Conservation (phyloP, 2,888 invertebrate species). For the Hypolimnas misippus region DNA sequence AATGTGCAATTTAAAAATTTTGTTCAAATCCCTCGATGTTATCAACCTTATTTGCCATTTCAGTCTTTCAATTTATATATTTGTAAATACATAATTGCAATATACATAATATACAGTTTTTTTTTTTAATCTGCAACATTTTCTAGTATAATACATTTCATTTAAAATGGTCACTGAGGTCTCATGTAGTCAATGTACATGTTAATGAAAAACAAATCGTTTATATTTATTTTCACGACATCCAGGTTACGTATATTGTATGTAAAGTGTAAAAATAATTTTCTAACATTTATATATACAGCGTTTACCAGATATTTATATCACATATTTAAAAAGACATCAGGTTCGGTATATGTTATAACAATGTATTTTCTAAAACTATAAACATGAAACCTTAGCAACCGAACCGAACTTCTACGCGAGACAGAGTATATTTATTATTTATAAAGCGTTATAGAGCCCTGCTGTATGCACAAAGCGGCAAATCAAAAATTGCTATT, state of each 20-base stretch:
- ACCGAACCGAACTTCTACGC: conserved; percentile 16
- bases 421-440: conserved; percentile 20
- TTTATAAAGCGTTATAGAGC: conserved; percentile 26
- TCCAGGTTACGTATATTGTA: too few species aligned
- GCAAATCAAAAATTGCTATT: conserved; percentile 32
- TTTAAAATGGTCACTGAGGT: conserved; percentile 30
- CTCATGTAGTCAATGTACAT: conserved; percentile 4
- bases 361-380: not conserved
- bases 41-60: conserved; percentile 70
- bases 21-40: conserved; percentile 50
- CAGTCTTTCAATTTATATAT: conserved; percentile 75
- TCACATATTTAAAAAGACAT: conserved; percentile 24
- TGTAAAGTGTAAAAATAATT: conserved; percentile 31
- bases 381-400: conserved; percentile 26
- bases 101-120: conserved; percentile 19
- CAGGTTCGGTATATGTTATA: not conserved
- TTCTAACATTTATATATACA: conserved; percentile 27
- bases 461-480: conserved; percentile 27
- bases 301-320: conserved; percentile 19
- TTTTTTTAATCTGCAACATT: conserved; percentile 19
- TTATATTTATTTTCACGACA: conserved; percentile 6
- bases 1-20: conserved; percentile 56
- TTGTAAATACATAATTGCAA: conserved; percentile 17
- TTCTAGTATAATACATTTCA: conserved; percentile 15
- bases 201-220: not conserved